Evolutionary conservation across 2,113 vertebrate species (phyloP), one percentile per base, ranked within the genome.

Genomic region (Hyaena hyaena): DNA sequence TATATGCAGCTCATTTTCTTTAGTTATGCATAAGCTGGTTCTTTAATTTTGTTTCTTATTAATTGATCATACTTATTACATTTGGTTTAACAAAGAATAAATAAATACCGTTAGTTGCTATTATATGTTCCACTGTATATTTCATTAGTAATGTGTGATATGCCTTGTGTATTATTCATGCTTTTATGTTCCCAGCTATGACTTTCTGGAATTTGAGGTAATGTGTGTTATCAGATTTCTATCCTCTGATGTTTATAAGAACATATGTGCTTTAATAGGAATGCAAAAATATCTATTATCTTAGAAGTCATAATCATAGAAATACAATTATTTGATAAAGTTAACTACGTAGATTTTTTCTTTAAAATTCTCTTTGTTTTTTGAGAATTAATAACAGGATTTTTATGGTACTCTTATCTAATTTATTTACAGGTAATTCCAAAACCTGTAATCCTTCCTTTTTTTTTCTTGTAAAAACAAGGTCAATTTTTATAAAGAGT

Each of bases 401-500:
- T 95, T 97, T 98, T 96, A 89, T 86, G 50, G 61, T 97, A 87
- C 93, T 87, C 74, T 88, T 97, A 43, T 96, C 97, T 97, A 97
- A 74, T 98, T 94, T 71, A 76, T 96, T 96, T 97, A 87, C 85
- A 98, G 93, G 93, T 98, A 94, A 91, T 96, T 80, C 92, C 96
- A 96, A 92, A 61, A 92, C 93, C 91, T 95, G 76, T 79, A 43
- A 39, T 77, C 17, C 90, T 92, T 96, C 86, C 63, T 95, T 61
- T 86, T 28, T 33, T 73, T 61, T 31, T 15, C 79, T 10, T 84
- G 50, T 31, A 68, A 95, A 97, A 97, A 96, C 90, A 96, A 55
- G n/a, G 95, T 96, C 53, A 66, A 82, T 97, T 96, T 98, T 77
- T 98, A 97, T 97, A 88, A 97, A 77, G 85, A 96, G 97, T n/a